phyloP scores from a whole-genome alignment of 2,113 vertebrate genomes.

The Pseudois nayaur region DNA sequence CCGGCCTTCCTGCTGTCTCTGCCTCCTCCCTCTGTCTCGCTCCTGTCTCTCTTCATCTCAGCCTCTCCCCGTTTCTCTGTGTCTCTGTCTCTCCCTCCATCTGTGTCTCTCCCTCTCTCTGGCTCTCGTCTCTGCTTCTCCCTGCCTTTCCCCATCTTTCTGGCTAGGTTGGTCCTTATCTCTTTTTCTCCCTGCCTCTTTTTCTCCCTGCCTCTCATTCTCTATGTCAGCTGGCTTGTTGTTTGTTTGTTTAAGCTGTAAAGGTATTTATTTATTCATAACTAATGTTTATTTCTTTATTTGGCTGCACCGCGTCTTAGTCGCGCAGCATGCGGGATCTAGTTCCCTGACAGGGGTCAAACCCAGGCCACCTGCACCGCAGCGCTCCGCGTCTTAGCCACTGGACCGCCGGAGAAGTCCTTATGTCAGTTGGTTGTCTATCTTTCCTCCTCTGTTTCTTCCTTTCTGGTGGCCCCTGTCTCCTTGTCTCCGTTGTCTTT shows the following conservation, averaged over 20 bases:
- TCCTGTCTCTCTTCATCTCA: not conserved
- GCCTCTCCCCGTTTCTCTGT: not conserved
- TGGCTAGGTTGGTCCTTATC: no score
- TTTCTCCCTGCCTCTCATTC: not conserved
- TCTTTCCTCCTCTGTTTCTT: not conserved
- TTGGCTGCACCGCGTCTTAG: not conserved
- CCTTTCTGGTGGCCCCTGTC: not conserved
- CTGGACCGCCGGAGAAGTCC: not conserved
- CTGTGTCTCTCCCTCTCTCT: no score
- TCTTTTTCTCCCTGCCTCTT: not conserved
- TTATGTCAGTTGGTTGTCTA: not conserved
- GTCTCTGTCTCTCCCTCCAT: not conserved
- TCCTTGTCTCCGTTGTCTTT: not conserved
- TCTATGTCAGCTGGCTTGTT: not conserved
- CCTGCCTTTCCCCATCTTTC: not conserved
- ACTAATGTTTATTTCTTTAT: not conserved
- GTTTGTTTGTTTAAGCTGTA: not conserved
- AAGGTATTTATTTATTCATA: not conserved
- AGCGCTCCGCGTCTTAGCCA: not conserved
- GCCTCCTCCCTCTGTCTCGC: no score
- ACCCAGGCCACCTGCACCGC: not conserved
- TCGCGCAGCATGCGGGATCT: not conserved
- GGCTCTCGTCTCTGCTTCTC: not conserved
- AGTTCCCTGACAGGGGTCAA: not conserved
- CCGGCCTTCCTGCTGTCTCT: fast-evolving